Base-by-base conservation (phyloP, 2,113 vertebrate genomes). In the Ctenomys sociabilis region DNA sequence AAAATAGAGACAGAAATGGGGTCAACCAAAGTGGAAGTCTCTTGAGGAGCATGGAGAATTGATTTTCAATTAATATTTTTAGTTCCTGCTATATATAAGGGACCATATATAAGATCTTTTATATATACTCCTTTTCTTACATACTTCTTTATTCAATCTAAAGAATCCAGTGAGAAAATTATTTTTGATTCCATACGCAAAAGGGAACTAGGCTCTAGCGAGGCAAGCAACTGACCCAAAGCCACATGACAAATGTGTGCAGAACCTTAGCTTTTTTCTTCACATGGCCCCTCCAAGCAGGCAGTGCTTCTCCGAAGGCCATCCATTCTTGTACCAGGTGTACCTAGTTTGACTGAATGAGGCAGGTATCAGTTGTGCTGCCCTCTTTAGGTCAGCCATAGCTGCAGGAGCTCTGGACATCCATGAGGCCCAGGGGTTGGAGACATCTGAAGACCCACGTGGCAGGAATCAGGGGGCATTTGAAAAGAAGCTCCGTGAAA, bases 51-150 rank as follows among this genome's bases (percentile, higher is more conserved):
- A 26, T 16, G 7, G 28, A 93, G 61, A 93, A 37, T 91, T 40
- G 14, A 49, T 96, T 93, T 95, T 59, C 68, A 72, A 72, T 13
- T 54, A 80, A 89, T 28, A 93, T 68, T 77, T 96, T 94, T 83
- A 85, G n/a, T 92, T 78, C 49, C 85, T 81, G 49, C 40, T 64
- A 22, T 94, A 19, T 93, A 22, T 24, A 30, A 95, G 78, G 28
- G 12, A 93, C n/a, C 92, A 24, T n/a, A n/a, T n/a, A 40, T 80
- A 96, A 93, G 57, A 91, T 80, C 45, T 95, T 95, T 95, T 68
- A 85, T n/a, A 61, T n/a, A 70, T n/a, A n/a, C 68, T 70, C 21
- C 35, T 35, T n/a, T 70, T 14, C 19, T n/a, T 54, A 95, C 5
- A 92, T 7, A 73, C 54, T 88, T 96, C 35, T 26, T 89, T 91